Evolutionary conservation across 2,888 invertebrate species (phyloP), one percentile per base, ranked within the genome.

Genomic region (Cephalotes varians): DNA sequence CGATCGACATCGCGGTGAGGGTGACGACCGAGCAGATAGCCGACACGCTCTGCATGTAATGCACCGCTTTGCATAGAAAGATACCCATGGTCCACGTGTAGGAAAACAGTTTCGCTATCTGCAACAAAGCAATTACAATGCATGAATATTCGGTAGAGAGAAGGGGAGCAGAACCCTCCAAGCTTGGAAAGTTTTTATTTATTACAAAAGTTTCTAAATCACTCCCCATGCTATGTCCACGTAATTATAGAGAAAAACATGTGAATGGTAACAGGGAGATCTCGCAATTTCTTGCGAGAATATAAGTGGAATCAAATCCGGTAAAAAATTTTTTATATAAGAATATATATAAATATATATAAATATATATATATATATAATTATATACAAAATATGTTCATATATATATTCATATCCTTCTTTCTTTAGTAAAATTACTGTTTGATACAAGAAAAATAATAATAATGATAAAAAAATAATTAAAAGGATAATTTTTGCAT

Each of bases 1-100:
- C 97, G 72, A 97, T 95, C 90, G 97, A 97, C 95, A 97, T 97
- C 65, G 96, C 96, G 1, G 97, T 97, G 83, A 97, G 95, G 0
- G 97, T 97, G 86, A 97, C 95, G 40, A 97, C 97, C 0, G 97
- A 97, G 92, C 97, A 97, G 85, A 97, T 96, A 86, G 96, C 96
- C 1, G 97, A 96, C 56, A 97, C 96, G 88, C 96, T 96, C 94
- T 97, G 97, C 94, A 97, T 95, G 94, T 97, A 97, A 93, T 97
- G 96, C 15, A 97, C 96, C 77, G 95, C 95, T 94, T 96, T 97
- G 94, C 97, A 97, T 83, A 97, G 94, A 91, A 96, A 95, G 85
- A 95, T 93, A 1, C 97, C 97, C 95, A 97, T 95, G 9, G 95
- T 95, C 97, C 97, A 97, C 0, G 96, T 95, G 93, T 96, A 97